phyloP scores from a whole-genome alignment of 1,140 invertebrate genomes.

The Drosophila pallidifrons region DNA sequence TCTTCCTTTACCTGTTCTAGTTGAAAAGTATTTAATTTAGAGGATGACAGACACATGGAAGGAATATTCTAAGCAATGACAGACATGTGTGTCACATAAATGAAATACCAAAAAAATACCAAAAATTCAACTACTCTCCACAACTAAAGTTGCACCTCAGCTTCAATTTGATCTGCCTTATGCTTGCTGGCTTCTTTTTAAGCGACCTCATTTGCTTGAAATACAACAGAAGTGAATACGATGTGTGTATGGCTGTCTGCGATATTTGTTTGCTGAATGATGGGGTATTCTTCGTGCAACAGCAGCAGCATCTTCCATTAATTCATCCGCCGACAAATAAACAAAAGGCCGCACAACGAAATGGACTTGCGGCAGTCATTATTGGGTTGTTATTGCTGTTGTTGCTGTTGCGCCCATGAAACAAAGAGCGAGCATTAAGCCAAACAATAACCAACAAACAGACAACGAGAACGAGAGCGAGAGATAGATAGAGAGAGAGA shows the following conservation, averaged over 20 bases:
- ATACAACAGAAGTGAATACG: background rate
- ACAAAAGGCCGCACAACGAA: conserved; percentile 68
- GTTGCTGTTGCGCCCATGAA: conserved; percentile 56
- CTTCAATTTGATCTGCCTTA: too few species aligned
- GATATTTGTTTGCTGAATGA: conserved; percentile 9
- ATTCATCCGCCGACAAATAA: conserved; percentile 68
- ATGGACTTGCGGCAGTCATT: conserved; percentile 76
- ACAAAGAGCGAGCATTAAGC: conserved; percentile 58
- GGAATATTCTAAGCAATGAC: too few species aligned
- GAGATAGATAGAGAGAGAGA: background rate
- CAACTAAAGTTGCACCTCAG: too few species aligned
- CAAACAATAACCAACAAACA: conserved; percentile 41
- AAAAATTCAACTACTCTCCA: too few species aligned
- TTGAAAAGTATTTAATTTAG: too few species aligned
- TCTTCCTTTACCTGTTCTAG: too few species aligned
- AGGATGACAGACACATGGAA: too few species aligned
- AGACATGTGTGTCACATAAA: too few species aligned
- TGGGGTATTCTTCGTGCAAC: conserved; percentile 2
- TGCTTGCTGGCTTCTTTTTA: background rate
- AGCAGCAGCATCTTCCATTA: conserved; percentile 60
- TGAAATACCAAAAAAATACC: too few species aligned
- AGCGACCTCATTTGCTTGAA: background rate
- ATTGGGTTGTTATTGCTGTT: conserved; percentile 68
- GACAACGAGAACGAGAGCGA: background rate
- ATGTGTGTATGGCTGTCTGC: background rate